These are phyloP conservation scores for Conus betulinus DNA, from an alignment of 1,140 invertebrate species.

Conservation along the genomic window DNA sequence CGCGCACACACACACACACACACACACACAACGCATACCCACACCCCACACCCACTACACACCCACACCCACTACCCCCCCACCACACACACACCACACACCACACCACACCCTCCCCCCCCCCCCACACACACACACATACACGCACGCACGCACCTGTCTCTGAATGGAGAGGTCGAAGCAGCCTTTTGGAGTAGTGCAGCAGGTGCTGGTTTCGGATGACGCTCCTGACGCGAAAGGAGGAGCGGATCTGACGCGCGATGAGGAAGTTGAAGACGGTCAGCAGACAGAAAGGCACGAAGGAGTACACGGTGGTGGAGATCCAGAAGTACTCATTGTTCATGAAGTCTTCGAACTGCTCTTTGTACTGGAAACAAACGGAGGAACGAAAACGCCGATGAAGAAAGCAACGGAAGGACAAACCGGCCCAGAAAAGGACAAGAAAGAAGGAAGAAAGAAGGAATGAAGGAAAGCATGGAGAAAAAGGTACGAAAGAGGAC, in stretches of 20 bases:
- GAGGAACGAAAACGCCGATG: background rate
- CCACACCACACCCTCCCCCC: no score
- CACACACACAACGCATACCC: no score
- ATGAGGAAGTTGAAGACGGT: slow-evolving; percentile 62
- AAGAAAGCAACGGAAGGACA: background rate
- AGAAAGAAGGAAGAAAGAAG: background rate
- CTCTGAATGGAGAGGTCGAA: slow-evolving; percentile 16
- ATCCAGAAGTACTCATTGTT: slow-evolving; percentile 60
- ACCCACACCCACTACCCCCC: no score
- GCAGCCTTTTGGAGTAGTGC: background rate
- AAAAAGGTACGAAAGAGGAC: background rate
- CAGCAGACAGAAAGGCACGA: slow-evolving; percentile 58
- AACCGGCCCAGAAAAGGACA: background rate
- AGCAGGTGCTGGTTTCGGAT: slow-evolving; percentile 31
- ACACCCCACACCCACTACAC: no score
- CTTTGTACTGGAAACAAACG: background rate
- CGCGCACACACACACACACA: no score
- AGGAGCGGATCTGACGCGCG: slow-evolving; percentile 50
- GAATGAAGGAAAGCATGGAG: background rate
- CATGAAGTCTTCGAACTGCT: slow-evolving; percentile 50
- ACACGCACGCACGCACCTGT: background rate
- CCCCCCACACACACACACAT: no score
- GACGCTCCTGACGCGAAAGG: slow-evolving; percentile 45
- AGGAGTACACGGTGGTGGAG: slow-evolving; percentile 54
- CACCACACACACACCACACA: no score